Evolutionary conservation across 2,888 invertebrate genomes (phyloP).

Genomic region (Anthophora plumipes): DNA sequence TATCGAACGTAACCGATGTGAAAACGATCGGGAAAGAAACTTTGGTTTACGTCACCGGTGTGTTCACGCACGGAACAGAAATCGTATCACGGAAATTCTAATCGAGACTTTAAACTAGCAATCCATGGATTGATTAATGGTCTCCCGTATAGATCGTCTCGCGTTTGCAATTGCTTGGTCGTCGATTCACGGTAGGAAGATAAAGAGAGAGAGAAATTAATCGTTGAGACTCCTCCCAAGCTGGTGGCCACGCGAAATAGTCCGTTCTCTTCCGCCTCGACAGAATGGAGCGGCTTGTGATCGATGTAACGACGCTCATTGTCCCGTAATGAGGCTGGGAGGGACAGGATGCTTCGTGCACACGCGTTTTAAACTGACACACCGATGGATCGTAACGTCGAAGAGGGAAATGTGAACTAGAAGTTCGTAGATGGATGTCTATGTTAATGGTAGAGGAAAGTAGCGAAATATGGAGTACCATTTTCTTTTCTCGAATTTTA

Average conservation of each 20-base stretch:
- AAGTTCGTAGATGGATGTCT: too few species aligned
- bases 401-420: neutral
- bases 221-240: conserved; percentile 31
- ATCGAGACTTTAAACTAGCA: conserved; percentile 2
- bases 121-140: neutral
- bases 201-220: conserved; percentile 44
- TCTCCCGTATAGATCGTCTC: neutral
- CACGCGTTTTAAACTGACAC: conserved; percentile 29
- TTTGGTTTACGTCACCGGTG: neutral
- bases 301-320: conserved; percentile 82
- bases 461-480: too few species aligned
- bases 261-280: conserved; percentile 67
- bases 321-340: conserved; percentile 83
- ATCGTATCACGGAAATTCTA: neutral
- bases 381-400: neutral
- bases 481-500: too few species aligned
- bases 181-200: conserved; percentile 11
- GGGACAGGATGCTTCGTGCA: conserved; percentile 80
- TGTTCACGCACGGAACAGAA: neutral
- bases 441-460: too few species aligned
- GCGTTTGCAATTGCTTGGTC: neutral
- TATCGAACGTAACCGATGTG: conserved; percentile 1
- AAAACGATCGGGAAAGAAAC: conserved; percentile 5
- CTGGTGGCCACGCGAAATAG: conserved; percentile 49
- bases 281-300: conserved; percentile 70